phyloP scores from a whole-genome alignment of 2,113 vertebrate genomes.

The Narcine bancroftii region DNA sequence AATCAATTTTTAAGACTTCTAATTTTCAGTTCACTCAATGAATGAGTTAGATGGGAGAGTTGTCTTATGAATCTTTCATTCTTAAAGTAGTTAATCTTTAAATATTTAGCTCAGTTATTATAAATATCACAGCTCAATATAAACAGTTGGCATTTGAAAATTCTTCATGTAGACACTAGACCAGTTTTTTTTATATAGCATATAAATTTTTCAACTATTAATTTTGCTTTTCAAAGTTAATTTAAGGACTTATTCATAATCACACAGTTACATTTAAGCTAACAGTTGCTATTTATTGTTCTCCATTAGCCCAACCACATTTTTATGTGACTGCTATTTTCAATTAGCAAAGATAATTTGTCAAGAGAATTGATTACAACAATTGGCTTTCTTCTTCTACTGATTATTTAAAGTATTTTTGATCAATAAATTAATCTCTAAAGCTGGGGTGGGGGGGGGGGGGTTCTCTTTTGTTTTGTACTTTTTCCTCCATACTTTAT shows the following conservation, averaged over 20 bases:
- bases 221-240: neutral
- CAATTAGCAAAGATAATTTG: neutral
- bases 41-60: neutral
- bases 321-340: neutral
- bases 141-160: neutral
- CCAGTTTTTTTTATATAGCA: neutral
- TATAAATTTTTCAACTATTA: neutral
- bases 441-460: neutral
- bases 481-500: neutral
- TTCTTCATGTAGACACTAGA: neutral
- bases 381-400: neutral
- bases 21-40: neutral
- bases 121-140: neutral
- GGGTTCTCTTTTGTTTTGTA: neutral
- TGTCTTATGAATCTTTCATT: neutral
- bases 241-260: neutral
- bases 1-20: neutral
- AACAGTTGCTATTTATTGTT: neutral
- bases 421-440: neutral
- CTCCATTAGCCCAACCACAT: neutral
- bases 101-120: neutral
- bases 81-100: neutral
- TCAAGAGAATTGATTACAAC: neutral
- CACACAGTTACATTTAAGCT: conserved; percentile 1
- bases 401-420: neutral